phyloP scores from a whole-genome alignment of 1,140 invertebrate species.

The Bombus vancouverensis region DNA sequence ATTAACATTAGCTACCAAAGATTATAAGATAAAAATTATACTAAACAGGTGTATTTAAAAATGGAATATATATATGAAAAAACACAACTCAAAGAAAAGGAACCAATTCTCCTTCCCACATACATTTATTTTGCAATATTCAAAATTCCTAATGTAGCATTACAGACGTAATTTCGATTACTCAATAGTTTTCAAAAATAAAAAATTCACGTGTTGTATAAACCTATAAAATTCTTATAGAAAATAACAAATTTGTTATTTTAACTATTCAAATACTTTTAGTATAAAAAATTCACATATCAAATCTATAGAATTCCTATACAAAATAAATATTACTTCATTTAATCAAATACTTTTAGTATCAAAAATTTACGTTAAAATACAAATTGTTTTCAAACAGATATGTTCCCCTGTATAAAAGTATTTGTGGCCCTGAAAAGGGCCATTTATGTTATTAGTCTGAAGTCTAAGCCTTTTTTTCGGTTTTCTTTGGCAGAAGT shows the following conservation, averaged over 20 bases:
- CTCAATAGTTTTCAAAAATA: no score
- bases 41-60: neutral
- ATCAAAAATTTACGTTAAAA: no score
- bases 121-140: neutral
- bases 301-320: no score
- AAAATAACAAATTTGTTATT: neutral
- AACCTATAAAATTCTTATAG: neutral
- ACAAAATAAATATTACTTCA: no score
- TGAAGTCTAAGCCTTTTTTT: constrained; percentile 76
- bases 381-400: neutral
- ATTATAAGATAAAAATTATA: neutral
- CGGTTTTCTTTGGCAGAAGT: constrained; percentile 58
- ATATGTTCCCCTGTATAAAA: neutral
- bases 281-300: neutral
- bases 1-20: neutral
- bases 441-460: constrained; percentile 24
- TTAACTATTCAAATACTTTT: neutral
- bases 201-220: no score
- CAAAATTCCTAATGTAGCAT: neutral
- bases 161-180: neutral
- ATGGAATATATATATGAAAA: no score
- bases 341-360: no score
- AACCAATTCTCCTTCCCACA: neutral
- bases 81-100: neutral
- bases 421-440: constrained; percentile 45